Evolutionary conservation across 2,888 invertebrate species (phyloP), one percentile per base, ranked within the genome.

Genomic region (Pristionchus arcanus): DNA sequence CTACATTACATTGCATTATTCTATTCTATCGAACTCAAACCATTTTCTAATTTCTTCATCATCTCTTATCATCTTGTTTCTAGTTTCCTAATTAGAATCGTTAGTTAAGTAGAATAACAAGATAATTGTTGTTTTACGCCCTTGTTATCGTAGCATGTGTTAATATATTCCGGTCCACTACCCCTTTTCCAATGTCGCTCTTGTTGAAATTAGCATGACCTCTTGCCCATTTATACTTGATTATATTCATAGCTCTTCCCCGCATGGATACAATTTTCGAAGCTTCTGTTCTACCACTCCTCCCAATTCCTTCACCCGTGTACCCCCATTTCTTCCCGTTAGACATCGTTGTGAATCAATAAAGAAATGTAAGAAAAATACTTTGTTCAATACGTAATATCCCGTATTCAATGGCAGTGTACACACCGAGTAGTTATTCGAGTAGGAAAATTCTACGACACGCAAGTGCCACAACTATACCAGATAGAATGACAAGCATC

Each of bases 331-430:
- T 34, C 34, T 34, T 55, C 84, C 25, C 81, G 34, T 37, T 37
- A 74, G 74, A 74, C 49, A 42, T 81, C 81, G 81, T 81, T 81
- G 81, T 81, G 81, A 81, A 81, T 81, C 49, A 81, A 81, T 81
- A 81, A 81, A 81, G 49, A 81, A 37, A 42, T 31, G 15, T 74
- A 74, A 19, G 21, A 68, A 37, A 74, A 71, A 74, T 74, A 74
- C 74, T 34, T 74, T 74, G 74, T 74, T 74, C 74, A 16, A 19
- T 71, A 34, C 34, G 31, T 9, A 71, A 31, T 31, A 34, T 25
- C 74, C 34, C 74, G 74, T 74, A 74, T 16, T 74, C 21, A 34
- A 74, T 74, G 74, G 74, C 74, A 74, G 37, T 74, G 25, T 74
- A 74, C 37, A 74, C 4, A 34, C 15, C 15, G 31, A 11, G 74